Conservation (phyloP, 2,113 vertebrate species). For the Hippocampus comes region DNA sequence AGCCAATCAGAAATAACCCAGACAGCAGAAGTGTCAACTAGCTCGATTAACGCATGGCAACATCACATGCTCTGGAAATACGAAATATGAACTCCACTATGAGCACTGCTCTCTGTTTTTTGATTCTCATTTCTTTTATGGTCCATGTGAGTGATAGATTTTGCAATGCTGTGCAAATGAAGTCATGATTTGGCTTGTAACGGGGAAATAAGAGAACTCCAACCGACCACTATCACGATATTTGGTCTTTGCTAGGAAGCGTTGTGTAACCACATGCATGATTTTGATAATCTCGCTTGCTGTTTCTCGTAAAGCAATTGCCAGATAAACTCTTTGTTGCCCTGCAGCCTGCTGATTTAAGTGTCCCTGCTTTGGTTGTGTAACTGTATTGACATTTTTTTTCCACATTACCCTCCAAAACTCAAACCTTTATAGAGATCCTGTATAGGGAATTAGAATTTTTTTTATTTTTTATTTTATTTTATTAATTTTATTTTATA, state of each 20-base stretch:
- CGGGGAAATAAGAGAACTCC: neutral
- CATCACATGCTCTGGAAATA: conserved; percentile 9
- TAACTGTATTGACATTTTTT: neutral
- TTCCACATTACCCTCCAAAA: neutral
- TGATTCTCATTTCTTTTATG: neutral
- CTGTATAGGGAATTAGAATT: no score
- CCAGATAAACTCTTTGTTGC: no score
- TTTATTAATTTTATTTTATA: no score
- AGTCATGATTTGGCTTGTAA: conserved; percentile 15
- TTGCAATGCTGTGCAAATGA: conserved; percentile 9
- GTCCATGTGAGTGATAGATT: conserved; percentile 5
- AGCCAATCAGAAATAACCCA: conserved; percentile 2
- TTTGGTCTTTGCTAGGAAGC: conserved; percentile 44
- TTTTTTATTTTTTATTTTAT: no score
- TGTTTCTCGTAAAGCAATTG: neutral
- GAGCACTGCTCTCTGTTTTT: neutral
- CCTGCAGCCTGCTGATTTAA: neutral
- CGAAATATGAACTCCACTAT: neutral
- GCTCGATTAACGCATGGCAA: neutral
- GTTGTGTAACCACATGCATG: conserved; percentile 32
- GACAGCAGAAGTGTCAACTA: conserved; percentile 11
- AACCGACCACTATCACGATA: neutral
- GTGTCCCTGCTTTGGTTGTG: neutral
- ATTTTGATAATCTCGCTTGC: conserved; percentile 18
- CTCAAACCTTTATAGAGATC: neutral